Evolutionary conservation across 2,888 invertebrate species (phyloP).

Genomic region (Dugesia japonica): DNA sequence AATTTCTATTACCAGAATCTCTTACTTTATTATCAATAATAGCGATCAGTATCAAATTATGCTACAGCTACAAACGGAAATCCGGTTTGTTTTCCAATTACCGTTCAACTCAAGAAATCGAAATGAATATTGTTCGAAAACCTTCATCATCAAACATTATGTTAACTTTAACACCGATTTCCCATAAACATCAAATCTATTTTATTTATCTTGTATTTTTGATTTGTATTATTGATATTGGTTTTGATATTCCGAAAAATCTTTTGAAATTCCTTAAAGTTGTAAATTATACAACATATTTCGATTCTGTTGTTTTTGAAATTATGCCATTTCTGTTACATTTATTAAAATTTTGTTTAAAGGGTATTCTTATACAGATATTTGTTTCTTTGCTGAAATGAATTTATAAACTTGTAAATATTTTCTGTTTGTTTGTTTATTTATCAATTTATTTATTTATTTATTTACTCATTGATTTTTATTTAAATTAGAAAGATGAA

Average conservation of each 20-base stretch:
- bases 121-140: neutral
- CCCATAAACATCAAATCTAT: neutral
- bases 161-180: neutral
- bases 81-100: neutral
- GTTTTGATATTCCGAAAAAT: neutral
- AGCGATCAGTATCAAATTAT: neutral
- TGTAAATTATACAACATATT: neutral
- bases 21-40: neutral
- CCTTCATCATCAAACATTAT: neutral
- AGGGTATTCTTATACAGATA: neutral
- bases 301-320: neutral
- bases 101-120: neutral
- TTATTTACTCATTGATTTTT: too few relatives aligned
- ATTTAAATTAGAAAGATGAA: too few relatives aligned
- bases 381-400: neutral
- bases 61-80: neutral
- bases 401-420: too few relatives aligned
- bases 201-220: neutral
- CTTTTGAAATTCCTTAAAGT: neutral
- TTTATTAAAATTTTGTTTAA: neutral
- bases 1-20: neutral
- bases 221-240: neutral
- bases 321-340: neutral
- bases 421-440: too few relatives aligned
- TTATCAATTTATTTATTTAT: too few relatives aligned